These are phyloP conservation scores for Aegithalos caudatus DNA, from an alignment of 2,113 vertebrate species.

Conservation along the genomic window DNA sequence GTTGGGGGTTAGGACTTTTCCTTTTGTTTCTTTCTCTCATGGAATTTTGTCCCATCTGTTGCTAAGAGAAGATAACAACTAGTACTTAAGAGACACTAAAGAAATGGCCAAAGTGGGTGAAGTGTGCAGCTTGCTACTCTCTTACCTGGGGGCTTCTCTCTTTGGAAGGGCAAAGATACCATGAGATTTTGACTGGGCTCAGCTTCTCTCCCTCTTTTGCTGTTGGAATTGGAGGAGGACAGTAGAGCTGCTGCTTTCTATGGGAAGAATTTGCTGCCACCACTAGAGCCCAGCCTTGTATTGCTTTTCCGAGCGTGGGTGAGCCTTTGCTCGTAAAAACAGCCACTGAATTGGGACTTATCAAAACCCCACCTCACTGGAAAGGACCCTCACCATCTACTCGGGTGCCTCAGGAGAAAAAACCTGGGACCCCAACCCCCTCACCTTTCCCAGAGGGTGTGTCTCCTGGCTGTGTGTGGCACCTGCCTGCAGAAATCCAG, in stretches of 20 bases:
- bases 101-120: not conserved
- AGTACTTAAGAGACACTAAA: not conserved
- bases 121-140: not conserved
- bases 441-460: fast-evolving
- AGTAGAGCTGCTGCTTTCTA: fast-evolving
- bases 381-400: not conserved
- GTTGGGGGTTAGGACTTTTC: not conserved
- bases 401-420: too few relatives aligned
- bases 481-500: not conserved
- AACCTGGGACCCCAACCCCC: fast-evolving
- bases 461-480: fast-evolving
- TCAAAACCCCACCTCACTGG: not conserved
- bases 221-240: not conserved
- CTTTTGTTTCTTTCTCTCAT: not conserved
- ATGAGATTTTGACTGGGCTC: not conserved
- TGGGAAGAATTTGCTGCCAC: not conserved
- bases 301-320: too few relatives aligned
- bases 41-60: not conserved
- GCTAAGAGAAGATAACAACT: not conserved
- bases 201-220: not conserved
- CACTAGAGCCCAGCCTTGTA: not conserved
- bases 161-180: not conserved
- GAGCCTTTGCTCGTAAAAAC: not conserved
- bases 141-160: not conserved
- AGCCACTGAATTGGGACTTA: not conserved